These are phyloP conservation scores for Aptenodytes forsteri DNA, from an alignment of 2,113 vertebrate genomes.

Conservation along the genomic window DNA sequence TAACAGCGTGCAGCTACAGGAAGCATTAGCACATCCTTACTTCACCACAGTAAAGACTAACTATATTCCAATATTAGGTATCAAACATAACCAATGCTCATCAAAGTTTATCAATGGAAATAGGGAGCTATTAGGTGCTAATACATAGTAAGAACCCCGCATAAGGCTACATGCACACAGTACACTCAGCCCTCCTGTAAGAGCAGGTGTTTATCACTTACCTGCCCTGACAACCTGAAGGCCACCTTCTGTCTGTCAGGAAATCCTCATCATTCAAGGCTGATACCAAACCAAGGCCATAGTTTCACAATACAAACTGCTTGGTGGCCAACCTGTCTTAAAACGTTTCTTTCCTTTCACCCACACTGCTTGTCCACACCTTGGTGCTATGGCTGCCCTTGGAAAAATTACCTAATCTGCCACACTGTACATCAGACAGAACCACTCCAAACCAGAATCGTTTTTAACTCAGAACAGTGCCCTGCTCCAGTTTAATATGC, in stretches of 20 bases:
- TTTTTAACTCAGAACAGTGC: background rate
- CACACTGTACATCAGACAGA: background rate
- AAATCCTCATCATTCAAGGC: background rate
- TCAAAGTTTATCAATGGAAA: background rate
- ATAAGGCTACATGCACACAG: background rate
- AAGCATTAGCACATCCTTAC: background rate
- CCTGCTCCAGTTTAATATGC: background rate
- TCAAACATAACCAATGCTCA: background rate
- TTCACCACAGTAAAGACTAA: background rate
- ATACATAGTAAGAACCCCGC: background rate
- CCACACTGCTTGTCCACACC: background rate
- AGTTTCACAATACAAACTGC: background rate
- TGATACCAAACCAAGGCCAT: background rate
- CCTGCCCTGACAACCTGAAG: background rate
- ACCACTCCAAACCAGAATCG: background rate
- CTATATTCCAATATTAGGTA: background rate
- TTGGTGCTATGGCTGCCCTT: accelerated
- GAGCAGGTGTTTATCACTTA: background rate
- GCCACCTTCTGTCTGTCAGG: background rate
- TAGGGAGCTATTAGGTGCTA: background rate
- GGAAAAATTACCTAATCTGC: background rate
- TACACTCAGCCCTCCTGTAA: background rate
- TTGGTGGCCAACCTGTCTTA: background rate
- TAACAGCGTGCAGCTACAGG: background rate
- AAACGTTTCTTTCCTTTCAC: background rate